A percentile compares a stretch with the other conserved stretches of the same genome.
phyloP scores from a whole-genome alignment of 2,888 invertebrate genomes.

The Drosophila ochracea region DNA sequence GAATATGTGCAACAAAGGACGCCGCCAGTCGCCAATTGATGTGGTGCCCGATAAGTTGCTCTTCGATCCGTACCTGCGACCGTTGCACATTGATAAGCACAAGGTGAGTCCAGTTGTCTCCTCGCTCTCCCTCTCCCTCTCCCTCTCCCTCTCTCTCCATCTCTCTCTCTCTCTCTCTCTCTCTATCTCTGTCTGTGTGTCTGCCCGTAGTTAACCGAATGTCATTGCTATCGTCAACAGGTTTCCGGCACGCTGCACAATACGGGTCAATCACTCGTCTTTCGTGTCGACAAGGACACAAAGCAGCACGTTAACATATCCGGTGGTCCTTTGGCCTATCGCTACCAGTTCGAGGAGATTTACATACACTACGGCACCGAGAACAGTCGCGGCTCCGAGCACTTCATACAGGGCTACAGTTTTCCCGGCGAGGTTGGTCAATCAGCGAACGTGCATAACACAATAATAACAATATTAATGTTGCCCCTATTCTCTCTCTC shows the following conservation, averaged over 20 bases:
- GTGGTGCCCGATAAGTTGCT: conserved; percentile 97
- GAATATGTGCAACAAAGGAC: conserved; percentile 98
- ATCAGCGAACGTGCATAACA: background rate
- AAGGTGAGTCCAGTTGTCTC: conserved; percentile 87
- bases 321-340: conserved; percentile 97
- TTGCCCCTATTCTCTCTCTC: background rate
- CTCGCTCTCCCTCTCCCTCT: background rate
- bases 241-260: conserved; percentile 95
- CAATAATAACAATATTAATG: conserved; percentile 27
- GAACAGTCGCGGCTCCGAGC: conserved; percentile 97
- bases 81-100: conserved; percentile 96
- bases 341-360: conserved; percentile 97
- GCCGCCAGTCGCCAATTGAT: conserved; percentile 98
- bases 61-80: conserved; percentile 97
- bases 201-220: conserved; percentile 5
- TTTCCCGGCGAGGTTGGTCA: conserved; percentile 97
- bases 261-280: conserved; percentile 97
- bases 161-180: too few relatives aligned
- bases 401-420: conserved; percentile 96
- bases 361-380: conserved; percentile 97
- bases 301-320: conserved; percentile 97
- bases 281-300: conserved; percentile 95
- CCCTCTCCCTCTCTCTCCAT: too few relatives aligned
- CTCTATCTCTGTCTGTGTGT: background rate
- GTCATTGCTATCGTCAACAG: conserved; percentile 85